These are phyloP conservation scores for Glareola pratincola DNA, from an alignment of 2,113 vertebrate species.

Conservation along the genomic window DNA sequence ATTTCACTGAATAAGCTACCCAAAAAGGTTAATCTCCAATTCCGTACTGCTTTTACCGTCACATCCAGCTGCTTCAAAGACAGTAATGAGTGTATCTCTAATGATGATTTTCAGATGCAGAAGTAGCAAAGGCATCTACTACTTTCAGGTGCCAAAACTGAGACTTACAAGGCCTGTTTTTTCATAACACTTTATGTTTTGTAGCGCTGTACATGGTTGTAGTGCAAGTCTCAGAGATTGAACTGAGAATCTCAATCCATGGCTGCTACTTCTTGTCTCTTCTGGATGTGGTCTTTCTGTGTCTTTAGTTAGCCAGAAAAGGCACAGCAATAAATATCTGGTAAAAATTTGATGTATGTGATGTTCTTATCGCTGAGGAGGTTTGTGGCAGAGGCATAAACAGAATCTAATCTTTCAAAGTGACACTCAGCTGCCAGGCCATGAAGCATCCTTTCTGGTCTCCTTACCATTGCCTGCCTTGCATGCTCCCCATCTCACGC, in stretches of 20 bases:
- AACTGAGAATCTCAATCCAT: neutral
- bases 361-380: neutral
- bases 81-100: neutral
- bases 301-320: neutral
- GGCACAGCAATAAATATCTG: neutral
- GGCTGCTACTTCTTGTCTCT: neutral
- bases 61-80: neutral
- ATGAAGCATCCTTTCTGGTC: neutral
- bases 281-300: neutral
- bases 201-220: neutral
- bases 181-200: neutral
- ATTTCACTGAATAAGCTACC: neutral
- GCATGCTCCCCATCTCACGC: neutral
- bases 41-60: neutral
- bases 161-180: neutral
- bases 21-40: slow-evolving; percentile 27
- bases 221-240: neutral
- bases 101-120: slow-evolving; percentile 8
- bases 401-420: neutral
- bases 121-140: neutral
- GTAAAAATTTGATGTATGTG: neutral
- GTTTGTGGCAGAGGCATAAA: neutral
- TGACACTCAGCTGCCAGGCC: neutral
- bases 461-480: neutral
- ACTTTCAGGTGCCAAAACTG: slow-evolving; percentile 7